Evolutionary conservation across 1,140 invertebrate species (phyloP), one percentile per base, ranked within the genome.

Genomic region (Heliothis virescens): DNA sequence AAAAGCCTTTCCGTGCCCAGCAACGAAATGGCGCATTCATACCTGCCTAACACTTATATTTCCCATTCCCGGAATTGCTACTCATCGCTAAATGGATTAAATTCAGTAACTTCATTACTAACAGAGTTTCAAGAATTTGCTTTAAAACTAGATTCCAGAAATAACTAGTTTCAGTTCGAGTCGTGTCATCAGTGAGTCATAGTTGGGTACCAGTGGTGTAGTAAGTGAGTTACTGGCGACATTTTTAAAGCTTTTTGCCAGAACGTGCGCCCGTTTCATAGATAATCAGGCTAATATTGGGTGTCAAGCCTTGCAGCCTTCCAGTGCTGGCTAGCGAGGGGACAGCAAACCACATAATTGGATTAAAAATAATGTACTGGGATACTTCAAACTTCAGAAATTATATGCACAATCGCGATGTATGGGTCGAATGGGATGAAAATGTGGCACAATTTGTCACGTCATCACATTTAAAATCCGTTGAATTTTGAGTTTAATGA

Each of bases 231-330:
- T 91, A 93, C 87, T 78, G 86, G 86, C 82, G 87, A 90, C 88
- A 78, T 92, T 92, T 92, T 92, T 93, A 92, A 92, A 91, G 91
- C 91, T 92, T 91, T 93, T 93, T 90, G 88, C 34, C 89, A 83
- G 84, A 83, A 86, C 34, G 59, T 75, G 80, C 83, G 82, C 71
- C 79, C 84, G 85, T 83, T 85, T 89, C 84, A 79, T 80, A 84
- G 81, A 88, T 90, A 92, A 91, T 92, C 86, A 92, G 82, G 84
- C 85, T 89, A 89, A 91, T 89, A 89, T 87, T 80, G 82, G 83
- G 87, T 88, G 89, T 87, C 87, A 86, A 83, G 83, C 82, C 21
- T 48, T 18, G 50, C 59, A 63, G 41, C 59, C 59, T 26, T 65
- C 15, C 48, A 11, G 21, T 10, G 16, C 13, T 62, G 21, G 53